Conservation (phyloP, 2,888 invertebrate species). For the Diarsia mendica region DNA sequence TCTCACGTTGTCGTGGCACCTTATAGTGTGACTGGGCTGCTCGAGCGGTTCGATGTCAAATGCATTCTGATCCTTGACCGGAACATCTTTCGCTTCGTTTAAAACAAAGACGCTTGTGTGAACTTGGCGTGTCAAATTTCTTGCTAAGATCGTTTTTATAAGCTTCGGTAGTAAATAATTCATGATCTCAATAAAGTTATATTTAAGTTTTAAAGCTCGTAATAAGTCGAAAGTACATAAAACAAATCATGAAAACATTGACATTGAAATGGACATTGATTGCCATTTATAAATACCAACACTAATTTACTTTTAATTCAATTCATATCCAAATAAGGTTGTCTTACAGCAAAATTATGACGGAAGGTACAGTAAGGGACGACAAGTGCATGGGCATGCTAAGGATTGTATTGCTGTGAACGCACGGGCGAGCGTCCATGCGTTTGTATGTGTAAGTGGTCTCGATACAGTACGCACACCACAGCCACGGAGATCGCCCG, state of each 20-base stretch:
- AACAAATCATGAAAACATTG: constrained; percentile 20
- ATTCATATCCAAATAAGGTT: constrained; percentile 20
- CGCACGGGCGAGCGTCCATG: no score
- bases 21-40: constrained; percentile 73
- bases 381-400: no score
- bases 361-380: background rate
- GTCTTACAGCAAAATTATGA: background rate
- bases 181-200: constrained; percentile 36
- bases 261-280: constrained; percentile 22
- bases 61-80: constrained; percentile 9
- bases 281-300: background rate
- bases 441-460: no score
- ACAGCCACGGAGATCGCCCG: no score
- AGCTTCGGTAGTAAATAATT: constrained; percentile 42
- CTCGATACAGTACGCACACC: no score
- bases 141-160: constrained; percentile 7
- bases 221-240: background rate
- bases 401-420: no score
- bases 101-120: constrained; percentile 4
- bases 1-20: constrained; percentile 77
- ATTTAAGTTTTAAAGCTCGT: constrained; percentile 1
- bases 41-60: constrained; percentile 71
- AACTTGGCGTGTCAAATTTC: constrained; percentile 23
- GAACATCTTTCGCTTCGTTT: constrained; percentile 1
- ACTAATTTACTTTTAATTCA: constrained; percentile 4